These are phyloP conservation scores for Bubo scandiacus DNA, from an alignment of 2,113 vertebrate genomes.

Conservation along the genomic window DNA sequence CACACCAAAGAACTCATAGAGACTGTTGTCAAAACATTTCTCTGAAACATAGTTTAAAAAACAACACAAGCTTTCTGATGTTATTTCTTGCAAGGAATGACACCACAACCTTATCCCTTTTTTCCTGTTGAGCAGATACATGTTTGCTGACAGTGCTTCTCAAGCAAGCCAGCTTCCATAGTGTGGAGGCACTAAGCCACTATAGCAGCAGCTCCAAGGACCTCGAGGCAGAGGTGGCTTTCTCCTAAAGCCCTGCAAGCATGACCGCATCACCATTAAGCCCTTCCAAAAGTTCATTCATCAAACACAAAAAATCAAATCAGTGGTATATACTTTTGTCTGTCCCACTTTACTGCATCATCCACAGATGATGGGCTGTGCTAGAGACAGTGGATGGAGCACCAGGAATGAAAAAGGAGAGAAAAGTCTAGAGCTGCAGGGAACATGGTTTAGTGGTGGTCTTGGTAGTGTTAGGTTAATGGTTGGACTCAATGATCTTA, in stretches of 20 bases:
- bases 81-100: neutral
- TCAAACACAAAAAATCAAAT: neutral
- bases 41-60: slow-evolving; percentile 67
- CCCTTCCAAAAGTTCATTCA: neutral
- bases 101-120: neutral
- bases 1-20: slow-evolving; percentile 80
- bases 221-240: neutral
- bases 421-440: neutral
- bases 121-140: neutral
- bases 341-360: neutral
- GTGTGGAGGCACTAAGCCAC: neutral
- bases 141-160: neutral
- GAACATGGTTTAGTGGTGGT: neutral
- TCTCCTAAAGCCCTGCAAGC: neutral
- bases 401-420: neutral
- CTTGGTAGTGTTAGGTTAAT: neutral
- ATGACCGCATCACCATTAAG: neutral
- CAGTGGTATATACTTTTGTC: neutral
- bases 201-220: neutral
- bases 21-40: slow-evolving; percentile 86
- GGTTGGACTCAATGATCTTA: neutral
- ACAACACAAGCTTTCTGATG: neutral
- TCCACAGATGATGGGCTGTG: neutral
- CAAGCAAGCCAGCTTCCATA: neutral
- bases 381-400: neutral